Base-by-base conservation (phyloP, 2,888 invertebrate species). In the Lithophane socia region DNA sequence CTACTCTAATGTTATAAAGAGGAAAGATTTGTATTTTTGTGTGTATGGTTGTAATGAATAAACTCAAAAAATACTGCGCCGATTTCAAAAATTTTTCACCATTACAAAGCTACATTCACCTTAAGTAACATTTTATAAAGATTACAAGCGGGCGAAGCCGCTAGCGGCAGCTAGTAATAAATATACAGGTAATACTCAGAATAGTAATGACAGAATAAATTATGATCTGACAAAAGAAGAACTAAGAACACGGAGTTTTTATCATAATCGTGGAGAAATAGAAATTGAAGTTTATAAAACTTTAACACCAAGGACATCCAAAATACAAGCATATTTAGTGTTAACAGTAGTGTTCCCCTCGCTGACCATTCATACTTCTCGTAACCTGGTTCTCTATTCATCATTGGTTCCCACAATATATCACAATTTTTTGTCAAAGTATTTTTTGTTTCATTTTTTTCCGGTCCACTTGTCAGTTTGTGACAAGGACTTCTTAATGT, bases 401-500 rank as follows among this genome's bases (percentile, higher is more conserved):
- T 37, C 0, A 0, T 29, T 64, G 8, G 64, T 80, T 82, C 85
- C 47, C 77, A 87, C 75, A 80, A 79, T 84, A 66, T n/a, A 66
- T 88, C 81, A 80, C 4, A 63, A 80, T 37, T 88, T 88, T 88
- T 89, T 84, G 74, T 79, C 85, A 76, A 58, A 69, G 77, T 85
- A 10, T 44, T 81, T 80, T 83, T 75, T 76, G 79, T 44, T 49
- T 75, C 56, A 84, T 81, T 83, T 89, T 90, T 77, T 89, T 92
- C 91, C 91, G 91, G 89, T 88, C 84, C 85, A 90, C 83, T 91
- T 90, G 86, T 87, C 78, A 49, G 68, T 74, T 79, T 79, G 76
- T 85, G 86, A 85, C 89, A 88, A 89, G 89, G 90, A 79, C 81
- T 86, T 86, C 82, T n/a, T 75, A 56, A 73, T 68, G 42, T 75